These are phyloP conservation scores for Spea multiplicata DNA, from an alignment of 2,113 vertebrate species.

Conservation along the genomic window DNA sequence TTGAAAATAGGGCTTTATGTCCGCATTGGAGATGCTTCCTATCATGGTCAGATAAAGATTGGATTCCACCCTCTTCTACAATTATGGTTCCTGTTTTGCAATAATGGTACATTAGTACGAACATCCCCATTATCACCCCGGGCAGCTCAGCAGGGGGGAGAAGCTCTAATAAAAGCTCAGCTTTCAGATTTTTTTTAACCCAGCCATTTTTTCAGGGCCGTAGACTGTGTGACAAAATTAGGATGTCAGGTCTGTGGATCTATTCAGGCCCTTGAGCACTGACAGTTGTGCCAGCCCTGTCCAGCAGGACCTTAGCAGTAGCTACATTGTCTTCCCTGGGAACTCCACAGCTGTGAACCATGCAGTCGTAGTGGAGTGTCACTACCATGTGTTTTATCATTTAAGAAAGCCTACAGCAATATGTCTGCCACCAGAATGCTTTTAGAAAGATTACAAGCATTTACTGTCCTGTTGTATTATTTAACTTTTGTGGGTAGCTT, in stretches of 20 bases:
- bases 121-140: slow-evolving; percentile 58
- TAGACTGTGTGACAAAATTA: slow-evolving; percentile 52
- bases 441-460: slow-evolving; percentile 46
- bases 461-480: slow-evolving; percentile 45
- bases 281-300: slow-evolving; percentile 67
- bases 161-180: slow-evolving; percentile 52
- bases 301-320: slow-evolving; percentile 63
- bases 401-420: slow-evolving; percentile 53
- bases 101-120: slow-evolving; percentile 51
- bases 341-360: slow-evolving; percentile 81
- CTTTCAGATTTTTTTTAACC: slow-evolving; percentile 11
- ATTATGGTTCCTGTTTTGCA: slow-evolving; percentile 57
- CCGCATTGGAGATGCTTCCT: slow-evolving; percentile 23
- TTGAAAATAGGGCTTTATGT: slow-evolving; percentile 33
- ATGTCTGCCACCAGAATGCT: slow-evolving; percentile 60
- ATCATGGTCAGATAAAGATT: slow-evolving; percentile 47
- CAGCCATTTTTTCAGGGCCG: slow-evolving; percentile 37
- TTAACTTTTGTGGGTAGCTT: background rate
- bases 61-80: slow-evolving; percentile 53
- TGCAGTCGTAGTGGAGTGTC: slow-evolving; percentile 68
- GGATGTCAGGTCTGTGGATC: slow-evolving; percentile 53
- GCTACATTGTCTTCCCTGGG: slow-evolving; percentile 79
- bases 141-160: slow-evolving; percentile 56
- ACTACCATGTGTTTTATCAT: slow-evolving; percentile 50
- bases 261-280: slow-evolving; percentile 70